Evolutionary conservation across 2,113 vertebrate species (phyloP).

Genomic region (Taxidea taxus): DNA sequence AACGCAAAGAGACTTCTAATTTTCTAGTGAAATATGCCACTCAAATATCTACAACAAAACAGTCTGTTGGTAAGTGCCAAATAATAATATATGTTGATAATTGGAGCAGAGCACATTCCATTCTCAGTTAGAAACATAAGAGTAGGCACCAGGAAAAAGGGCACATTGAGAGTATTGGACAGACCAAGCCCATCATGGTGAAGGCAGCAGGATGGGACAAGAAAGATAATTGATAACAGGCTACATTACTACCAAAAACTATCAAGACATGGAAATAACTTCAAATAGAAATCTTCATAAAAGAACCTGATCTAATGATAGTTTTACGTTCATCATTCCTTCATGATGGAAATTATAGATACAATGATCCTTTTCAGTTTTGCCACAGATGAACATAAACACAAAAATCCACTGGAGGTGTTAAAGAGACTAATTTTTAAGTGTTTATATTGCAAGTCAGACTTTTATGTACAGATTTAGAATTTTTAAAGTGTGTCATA

Average conservation of each 20-base stretch:
- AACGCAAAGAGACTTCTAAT: background rate
- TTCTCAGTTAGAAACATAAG: background rate
- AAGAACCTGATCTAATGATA: background rate
- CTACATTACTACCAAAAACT: background rate
- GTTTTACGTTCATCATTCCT: background rate
- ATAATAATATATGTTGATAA: background rate
- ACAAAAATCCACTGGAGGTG: background rate
- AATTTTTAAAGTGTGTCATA: background rate
- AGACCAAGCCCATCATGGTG: background rate
- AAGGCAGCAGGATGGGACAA: fast-evolving
- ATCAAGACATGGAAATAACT: background rate
- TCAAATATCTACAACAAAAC: background rate
- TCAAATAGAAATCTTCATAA: background rate
- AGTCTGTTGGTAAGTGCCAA: background rate
- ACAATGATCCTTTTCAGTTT: background rate
- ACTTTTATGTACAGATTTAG: background rate
- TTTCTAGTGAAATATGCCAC: background rate
- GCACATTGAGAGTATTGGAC: background rate
- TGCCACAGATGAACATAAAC: background rate
- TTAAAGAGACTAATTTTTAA: background rate
- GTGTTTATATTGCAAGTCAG: background rate
- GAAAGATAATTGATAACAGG: background rate
- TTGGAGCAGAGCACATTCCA: background rate
- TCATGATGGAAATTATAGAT: background rate
- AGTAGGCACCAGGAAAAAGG: background rate